Evolutionary conservation across 1,140 invertebrate species (phyloP).

Genomic region (Megalonaias nervosa): DNA sequence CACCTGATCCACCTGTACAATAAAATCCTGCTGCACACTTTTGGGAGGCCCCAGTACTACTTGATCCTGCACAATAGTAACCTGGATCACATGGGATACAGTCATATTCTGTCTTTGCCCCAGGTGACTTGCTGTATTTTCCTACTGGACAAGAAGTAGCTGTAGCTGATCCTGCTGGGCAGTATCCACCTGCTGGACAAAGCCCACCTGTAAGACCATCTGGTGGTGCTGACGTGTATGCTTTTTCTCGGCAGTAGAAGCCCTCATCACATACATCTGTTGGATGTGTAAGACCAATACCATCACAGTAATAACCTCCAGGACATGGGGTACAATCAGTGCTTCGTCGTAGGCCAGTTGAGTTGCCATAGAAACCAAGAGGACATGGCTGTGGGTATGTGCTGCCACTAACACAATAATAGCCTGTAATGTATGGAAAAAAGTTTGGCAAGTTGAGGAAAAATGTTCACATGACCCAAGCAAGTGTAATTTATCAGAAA

Average conservation of each 20-base stretch:
- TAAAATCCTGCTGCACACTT: slow-evolving; percentile 66
- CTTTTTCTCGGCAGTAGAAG: slow-evolving; percentile 67
- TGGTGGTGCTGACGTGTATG: slow-evolving; percentile 67
- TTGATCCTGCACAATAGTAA: slow-evolving; percentile 66
- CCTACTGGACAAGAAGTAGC: slow-evolving; percentile 60
- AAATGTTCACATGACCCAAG: too few species aligned
- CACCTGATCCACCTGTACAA: slow-evolving; percentile 65
- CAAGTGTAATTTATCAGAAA: too few species aligned
- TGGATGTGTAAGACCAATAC: slow-evolving; percentile 63
- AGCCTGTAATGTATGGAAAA: slow-evolving; percentile 38
- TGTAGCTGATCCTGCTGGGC: slow-evolving; percentile 62
- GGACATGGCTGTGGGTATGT: slow-evolving; percentile 63
- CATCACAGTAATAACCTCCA: slow-evolving; percentile 68
- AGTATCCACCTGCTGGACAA: slow-evolving; percentile 67
- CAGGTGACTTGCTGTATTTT: slow-evolving; percentile 63
- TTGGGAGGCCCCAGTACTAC: slow-evolving; percentile 59
- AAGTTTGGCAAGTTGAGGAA: too few species aligned
- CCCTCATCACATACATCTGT: slow-evolving; percentile 67
- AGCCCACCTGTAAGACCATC: slow-evolving; percentile 67
- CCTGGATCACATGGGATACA: slow-evolving; percentile 69
- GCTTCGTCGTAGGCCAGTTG: slow-evolving; percentile 57
- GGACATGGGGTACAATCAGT: slow-evolving; percentile 69
- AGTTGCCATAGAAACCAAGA: slow-evolving; percentile 67
- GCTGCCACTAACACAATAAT: slow-evolving; percentile 68
- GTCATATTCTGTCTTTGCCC: slow-evolving; percentile 63